phyloP scores from a whole-genome alignment of 2,797 vertebrate genomes.

The Premnoplex brunnescens region DNA sequence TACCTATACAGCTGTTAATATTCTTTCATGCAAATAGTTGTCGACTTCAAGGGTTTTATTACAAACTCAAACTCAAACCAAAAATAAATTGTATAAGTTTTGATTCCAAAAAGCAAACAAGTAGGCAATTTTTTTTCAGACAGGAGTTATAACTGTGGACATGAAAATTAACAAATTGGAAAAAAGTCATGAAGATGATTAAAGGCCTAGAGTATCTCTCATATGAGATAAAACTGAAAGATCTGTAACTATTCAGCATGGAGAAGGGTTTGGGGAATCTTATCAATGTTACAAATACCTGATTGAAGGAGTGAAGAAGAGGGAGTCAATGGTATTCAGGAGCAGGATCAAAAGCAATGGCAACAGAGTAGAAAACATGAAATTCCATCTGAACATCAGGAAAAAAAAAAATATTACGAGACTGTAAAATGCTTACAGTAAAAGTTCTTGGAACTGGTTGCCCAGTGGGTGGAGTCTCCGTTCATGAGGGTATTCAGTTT shows the following conservation, averaged over 20 bases:
- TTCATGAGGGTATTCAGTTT: not conserved
- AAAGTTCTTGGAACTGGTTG: not conserved
- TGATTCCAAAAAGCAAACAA: not conserved
- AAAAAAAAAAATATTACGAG: not conserved
- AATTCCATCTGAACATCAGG: not conserved
- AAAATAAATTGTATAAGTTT: not conserved
- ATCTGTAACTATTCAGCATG: not conserved
- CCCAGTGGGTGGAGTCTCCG: not conserved
- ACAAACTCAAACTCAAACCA: not conserved
- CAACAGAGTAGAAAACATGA: not conserved
- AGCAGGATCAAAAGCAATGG: not conserved
- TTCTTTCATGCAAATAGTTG: not conserved
- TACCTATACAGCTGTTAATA: not conserved
- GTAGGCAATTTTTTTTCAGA: not conserved
- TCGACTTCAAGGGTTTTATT: not conserved
- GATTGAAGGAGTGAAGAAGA: not conserved
- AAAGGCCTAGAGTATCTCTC: not conserved
- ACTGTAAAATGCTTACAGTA: not conserved
- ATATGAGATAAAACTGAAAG: not conserved
- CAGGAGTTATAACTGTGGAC: accelerated
- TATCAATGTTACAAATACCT: not conserved
- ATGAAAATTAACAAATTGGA: not conserved
- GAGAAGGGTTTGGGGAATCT: not conserved
- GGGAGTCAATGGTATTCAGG: not conserved
- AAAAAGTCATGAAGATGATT: not conserved